These are phyloP conservation scores for Drosophila yooni DNA, from an alignment of 2,888 invertebrate genomes.

Conservation along the genomic window DNA sequence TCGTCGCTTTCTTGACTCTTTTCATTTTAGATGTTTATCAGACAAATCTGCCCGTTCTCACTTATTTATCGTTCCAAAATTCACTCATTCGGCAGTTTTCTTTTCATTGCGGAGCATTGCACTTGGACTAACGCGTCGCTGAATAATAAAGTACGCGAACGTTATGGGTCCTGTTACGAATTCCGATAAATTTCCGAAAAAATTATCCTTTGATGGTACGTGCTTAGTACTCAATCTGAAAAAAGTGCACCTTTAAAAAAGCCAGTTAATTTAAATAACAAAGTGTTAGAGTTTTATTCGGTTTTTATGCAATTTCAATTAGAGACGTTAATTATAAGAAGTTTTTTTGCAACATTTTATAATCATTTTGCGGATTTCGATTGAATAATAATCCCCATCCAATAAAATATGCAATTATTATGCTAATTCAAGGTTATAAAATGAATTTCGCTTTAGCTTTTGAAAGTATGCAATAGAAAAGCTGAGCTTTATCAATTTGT, in stretches of 20 bases:
- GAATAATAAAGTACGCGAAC: conserved; percentile 1
- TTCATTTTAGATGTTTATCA: conserved; percentile 77
- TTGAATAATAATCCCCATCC: background rate
- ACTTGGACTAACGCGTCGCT: conserved; percentile 43
- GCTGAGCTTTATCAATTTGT: conserved; percentile 21
- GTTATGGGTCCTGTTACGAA: background rate
- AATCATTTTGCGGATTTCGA: background rate
- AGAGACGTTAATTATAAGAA: background rate
- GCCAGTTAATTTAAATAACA: too few relatives aligned
- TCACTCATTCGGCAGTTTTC: conserved; percentile 71
- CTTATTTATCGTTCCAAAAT: conserved; percentile 75
- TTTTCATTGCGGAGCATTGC: conserved; percentile 67
- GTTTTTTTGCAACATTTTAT: background rate
- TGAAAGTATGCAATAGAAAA: background rate
- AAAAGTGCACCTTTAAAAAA: background rate
- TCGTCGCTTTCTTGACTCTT: conserved; percentile 77
- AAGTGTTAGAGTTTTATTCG: background rate
- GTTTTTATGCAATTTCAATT: background rate
- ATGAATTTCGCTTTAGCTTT: background rate
- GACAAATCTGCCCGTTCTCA: conserved; percentile 55
- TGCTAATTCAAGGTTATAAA: background rate
- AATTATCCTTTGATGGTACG: conserved; percentile 75
- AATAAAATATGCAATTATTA: background rate
- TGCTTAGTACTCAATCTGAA: conserved; percentile 7
- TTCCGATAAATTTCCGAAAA: conserved; percentile 53